These are phyloP conservation scores for Lepus oiostolus DNA, from an alignment of 2,797 vertebrate genomes.

Conservation along the genomic window DNA sequence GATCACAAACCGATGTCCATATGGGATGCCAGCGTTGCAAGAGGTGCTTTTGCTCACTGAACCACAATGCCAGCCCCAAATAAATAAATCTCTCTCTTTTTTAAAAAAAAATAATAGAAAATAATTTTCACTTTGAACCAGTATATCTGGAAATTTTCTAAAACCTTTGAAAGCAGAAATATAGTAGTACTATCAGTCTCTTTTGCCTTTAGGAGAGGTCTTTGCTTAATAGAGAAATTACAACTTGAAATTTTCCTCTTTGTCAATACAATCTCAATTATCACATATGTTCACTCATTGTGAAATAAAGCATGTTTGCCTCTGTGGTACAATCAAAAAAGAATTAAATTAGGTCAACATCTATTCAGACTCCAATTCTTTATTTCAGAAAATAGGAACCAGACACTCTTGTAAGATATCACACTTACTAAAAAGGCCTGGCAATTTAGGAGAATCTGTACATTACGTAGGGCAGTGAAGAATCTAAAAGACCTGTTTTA, in stretches of 20 bases:
- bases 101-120: not conserved
- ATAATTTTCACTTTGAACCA: not conserved
- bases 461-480: not conserved
- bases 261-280: not conserved
- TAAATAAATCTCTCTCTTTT: too few species aligned
- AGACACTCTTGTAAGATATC: not conserved
- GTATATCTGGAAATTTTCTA: not conserved
- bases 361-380: not conserved
- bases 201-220: not conserved
- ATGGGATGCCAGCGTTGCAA: too few species aligned
- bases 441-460: not conserved
- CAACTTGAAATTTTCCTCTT: constrained; percentile 1
- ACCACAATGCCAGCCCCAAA: too few species aligned
- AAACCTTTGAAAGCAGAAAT: not conserved
- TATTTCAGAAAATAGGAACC: constrained; percentile 16
- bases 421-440: not conserved
- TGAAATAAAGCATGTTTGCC: constrained; percentile 17
- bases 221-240: constrained; percentile 57
- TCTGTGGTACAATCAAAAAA: not conserved
- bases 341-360: not conserved
- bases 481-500: not conserved
- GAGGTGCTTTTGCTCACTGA: too few species aligned
- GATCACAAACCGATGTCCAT: too few species aligned
- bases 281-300: not conserved
- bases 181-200: not conserved